These are phyloP conservation scores for Podiceps cristatus DNA, from an alignment of 2,113 vertebrate genomes.

Conservation along the genomic window DNA sequence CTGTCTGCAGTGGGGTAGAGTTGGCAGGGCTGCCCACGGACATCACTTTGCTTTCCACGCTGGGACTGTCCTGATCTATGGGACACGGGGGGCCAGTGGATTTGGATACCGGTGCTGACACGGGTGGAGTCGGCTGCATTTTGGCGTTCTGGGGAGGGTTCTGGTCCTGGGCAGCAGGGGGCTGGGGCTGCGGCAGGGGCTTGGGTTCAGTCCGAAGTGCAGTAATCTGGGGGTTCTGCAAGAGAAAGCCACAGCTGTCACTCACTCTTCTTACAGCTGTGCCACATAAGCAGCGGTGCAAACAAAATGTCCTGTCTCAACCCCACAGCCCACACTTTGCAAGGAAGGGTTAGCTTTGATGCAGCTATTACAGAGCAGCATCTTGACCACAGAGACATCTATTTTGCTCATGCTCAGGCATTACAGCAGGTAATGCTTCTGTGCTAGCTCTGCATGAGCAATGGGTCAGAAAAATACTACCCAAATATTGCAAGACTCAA, in stretches of 20 bases:
- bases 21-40: conserved; percentile 86
- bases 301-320: background rate
- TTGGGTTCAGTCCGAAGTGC: conserved; percentile 90
- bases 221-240: conserved; percentile 88
- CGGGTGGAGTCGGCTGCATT: conserved; percentile 87
- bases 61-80: conserved; percentile 87
- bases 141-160: conserved; percentile 91
- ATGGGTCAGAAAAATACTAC: background rate
- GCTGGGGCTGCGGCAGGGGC: conserved; percentile 80
- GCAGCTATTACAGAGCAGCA: background rate
- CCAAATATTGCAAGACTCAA: background rate
- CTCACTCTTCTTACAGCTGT: background rate
- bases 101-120: conserved; percentile 80
- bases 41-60: conserved; percentile 89
- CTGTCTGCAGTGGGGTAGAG: conserved; percentile 81
- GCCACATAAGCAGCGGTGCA: background rate
- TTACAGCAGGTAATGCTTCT: background rate
- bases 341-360: background rate
- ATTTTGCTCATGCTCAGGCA: background rate
- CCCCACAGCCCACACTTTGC: background rate
- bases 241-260: conserved; percentile 24
- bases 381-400: background rate
- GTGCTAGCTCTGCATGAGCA: background rate
- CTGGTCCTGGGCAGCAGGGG: conserved; percentile 86
- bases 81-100: conserved; percentile 68